These are phyloP conservation scores for Clarias fuscus DNA, from an alignment of 2,797 vertebrate genomes.

Conservation along the genomic window DNA sequence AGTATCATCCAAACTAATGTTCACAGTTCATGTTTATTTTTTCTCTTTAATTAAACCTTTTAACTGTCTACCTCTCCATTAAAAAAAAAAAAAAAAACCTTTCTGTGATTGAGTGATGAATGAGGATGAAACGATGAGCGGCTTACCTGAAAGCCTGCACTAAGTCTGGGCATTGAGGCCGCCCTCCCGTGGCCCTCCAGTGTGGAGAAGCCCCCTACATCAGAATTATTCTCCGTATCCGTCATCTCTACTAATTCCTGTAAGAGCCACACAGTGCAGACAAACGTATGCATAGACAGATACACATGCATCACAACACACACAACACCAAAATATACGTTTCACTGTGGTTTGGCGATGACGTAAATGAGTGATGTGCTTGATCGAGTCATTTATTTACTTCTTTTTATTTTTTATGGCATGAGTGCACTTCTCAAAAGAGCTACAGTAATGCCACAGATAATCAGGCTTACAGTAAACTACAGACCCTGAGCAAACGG, in stretches of 20 bases:
- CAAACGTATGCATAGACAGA: slow-evolving; percentile 6
- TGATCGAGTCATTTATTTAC: background rate
- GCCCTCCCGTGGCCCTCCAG: slow-evolving; percentile 89
- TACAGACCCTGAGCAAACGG: background rate
- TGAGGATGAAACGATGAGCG: background rate
- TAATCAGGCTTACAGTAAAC: background rate
- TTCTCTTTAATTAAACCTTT: background rate
- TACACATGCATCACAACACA: slow-evolving; percentile 23
- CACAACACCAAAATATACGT: slow-evolving; percentile 27
- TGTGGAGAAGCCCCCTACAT: slow-evolving; percentile 76
- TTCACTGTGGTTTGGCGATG: slow-evolving; percentile 5
- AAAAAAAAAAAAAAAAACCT: too few species aligned
- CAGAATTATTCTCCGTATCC: slow-evolving; percentile 78
- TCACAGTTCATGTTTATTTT: background rate
- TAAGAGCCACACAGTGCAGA: slow-evolving; percentile 25
- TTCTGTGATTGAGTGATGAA: background rate
- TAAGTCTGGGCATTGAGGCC: slow-evolving; percentile 92
- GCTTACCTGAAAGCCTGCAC: slow-evolving; percentile 89
- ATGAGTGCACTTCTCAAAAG: background rate
- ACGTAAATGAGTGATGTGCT: slow-evolving; percentile 17
- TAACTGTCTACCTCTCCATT: background rate
- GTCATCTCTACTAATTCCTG: slow-evolving; percentile 86
- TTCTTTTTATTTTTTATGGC: background rate
- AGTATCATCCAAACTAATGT: background rate
- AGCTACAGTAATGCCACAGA: background rate